Evolutionary conservation across 1,140 invertebrate species (phyloP).

Genomic region (Nephotettix cincticeps): DNA sequence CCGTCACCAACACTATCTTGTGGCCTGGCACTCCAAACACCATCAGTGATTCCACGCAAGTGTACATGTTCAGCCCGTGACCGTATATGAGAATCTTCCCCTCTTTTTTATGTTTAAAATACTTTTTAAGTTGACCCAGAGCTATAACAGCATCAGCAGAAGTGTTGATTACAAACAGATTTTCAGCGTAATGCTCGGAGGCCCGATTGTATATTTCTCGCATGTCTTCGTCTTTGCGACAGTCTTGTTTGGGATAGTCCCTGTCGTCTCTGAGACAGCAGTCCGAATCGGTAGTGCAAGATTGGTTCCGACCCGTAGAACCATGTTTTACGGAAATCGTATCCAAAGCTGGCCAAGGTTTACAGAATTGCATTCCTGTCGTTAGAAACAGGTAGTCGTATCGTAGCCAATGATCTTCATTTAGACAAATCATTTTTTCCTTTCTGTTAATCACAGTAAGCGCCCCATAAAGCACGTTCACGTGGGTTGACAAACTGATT

Average conservation of each 20-base stretch:
- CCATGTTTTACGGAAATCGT: no score
- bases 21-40: conserved; percentile 52
- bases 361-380: conserved; percentile 59
- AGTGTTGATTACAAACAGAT: not conserved
- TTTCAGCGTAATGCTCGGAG: not conserved
- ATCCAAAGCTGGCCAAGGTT: conserved; percentile 42
- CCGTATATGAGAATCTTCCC: conserved; percentile 59
- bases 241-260: no score
- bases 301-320: no score
- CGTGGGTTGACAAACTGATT: conserved; percentile 52
- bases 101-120: not conserved
- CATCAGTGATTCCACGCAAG: conserved; percentile 56
- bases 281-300: no score
- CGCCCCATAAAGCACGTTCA: conserved; percentile 55
- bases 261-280: no score
- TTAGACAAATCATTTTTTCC: conserved; percentile 56
- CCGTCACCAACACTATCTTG: conserved; percentile 56
- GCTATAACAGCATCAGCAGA: not conserved
- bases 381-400: conserved; percentile 63
- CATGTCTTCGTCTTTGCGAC: no score
- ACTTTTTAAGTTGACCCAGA: not conserved
- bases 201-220: not conserved
- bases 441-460: conserved; percentile 55
- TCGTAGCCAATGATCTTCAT: conserved; percentile 51
- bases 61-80: conserved; percentile 58